These are phyloP conservation scores for Hyposoter didymator DNA, from an alignment of 2,888 invertebrate genomes.

Conservation along the genomic window DNA sequence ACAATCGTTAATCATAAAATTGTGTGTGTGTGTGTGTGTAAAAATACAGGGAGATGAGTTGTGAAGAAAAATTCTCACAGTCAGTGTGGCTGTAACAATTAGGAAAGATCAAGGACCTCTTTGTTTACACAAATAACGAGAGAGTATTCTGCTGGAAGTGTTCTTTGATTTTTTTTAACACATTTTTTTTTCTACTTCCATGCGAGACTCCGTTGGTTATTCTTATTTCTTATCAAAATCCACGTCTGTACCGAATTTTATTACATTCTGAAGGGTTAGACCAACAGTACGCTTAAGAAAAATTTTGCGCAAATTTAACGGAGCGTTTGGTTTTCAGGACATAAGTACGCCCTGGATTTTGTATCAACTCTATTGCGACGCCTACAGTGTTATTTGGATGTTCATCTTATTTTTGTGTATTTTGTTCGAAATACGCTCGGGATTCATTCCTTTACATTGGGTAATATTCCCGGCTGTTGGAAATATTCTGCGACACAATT, in stretches of 20 bases:
- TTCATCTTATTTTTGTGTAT: slow-evolving; percentile 85
- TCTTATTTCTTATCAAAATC: too few species aligned
- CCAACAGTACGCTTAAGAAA: too few species aligned
- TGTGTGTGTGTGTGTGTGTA: background rate
- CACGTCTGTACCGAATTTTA: too few species aligned
- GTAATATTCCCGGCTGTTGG: slow-evolving; percentile 87
- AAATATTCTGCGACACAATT: slow-evolving; percentile 85
- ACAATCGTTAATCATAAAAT: background rate
- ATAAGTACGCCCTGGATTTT: slow-evolving; percentile 85
- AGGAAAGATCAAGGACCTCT: slow-evolving; percentile 21
- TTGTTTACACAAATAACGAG: slow-evolving; percentile 19
- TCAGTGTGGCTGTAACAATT: background rate
- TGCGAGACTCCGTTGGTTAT: slow-evolving; percentile 46
- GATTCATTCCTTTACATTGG: slow-evolving; percentile 89
- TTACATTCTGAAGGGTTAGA: too few species aligned
- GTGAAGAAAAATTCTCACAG: slow-evolving; percentile 5
- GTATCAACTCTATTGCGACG: slow-evolving; percentile 87
- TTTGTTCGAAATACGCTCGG: slow-evolving; percentile 87
- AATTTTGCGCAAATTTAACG: slow-evolving; percentile 75
- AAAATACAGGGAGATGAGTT: background rate
- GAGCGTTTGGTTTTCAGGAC: slow-evolving; percentile 73
- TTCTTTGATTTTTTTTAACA: background rate
- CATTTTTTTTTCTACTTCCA: background rate
- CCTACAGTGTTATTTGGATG: slow-evolving; percentile 86
- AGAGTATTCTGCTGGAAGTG: background rate